phyloP scores from a whole-genome alignment of 2,888 invertebrate species.

The Bellardia bayeri region DNA sequence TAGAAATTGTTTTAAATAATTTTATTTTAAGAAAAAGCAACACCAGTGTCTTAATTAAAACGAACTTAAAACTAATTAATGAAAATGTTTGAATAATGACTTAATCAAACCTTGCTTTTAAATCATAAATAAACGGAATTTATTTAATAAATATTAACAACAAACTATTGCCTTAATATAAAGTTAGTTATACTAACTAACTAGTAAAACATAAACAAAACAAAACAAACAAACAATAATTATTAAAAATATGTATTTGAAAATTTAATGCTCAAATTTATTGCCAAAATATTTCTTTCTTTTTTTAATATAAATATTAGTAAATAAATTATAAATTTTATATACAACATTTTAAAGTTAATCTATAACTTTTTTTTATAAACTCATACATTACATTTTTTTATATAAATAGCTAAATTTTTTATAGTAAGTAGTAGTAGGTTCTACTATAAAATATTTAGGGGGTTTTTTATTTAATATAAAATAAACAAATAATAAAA shows the following conservation, averaged over 20 bases:
- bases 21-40: neutral
- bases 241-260: slow-evolving; percentile 41
- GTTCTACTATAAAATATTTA: slow-evolving; percentile 15
- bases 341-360: slow-evolving; percentile 8
- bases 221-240: slow-evolving; percentile 21
- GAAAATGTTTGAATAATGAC: too few species aligned
- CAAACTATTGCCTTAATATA: slow-evolving; percentile 62
- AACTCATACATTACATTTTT: slow-evolving; percentile 13
- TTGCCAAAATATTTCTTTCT: slow-evolving; percentile 62
- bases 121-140: neutral
- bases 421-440: slow-evolving; percentile 24
- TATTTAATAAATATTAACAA: neutral
- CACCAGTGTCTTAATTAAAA: slow-evolving; percentile 67
- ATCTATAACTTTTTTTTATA: slow-evolving; percentile 40
- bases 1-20: slow-evolving; percentile 9
- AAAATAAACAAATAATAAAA: slow-evolving; percentile 32
- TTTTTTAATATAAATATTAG: slow-evolving; percentile 33
- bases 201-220: neutral
- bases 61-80: neutral
- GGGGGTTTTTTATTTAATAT: slow-evolving; percentile 20
- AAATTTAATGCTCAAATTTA: slow-evolving; percentile 69
- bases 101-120: neutral
- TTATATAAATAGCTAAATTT: slow-evolving; percentile 53
- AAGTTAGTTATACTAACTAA: slow-evolving; percentile 34
- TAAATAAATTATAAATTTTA: slow-evolving; percentile 59